These are phyloP conservation scores for Indri indri DNA, from an alignment of 2,113 vertebrate genomes.

Conservation along the genomic window DNA sequence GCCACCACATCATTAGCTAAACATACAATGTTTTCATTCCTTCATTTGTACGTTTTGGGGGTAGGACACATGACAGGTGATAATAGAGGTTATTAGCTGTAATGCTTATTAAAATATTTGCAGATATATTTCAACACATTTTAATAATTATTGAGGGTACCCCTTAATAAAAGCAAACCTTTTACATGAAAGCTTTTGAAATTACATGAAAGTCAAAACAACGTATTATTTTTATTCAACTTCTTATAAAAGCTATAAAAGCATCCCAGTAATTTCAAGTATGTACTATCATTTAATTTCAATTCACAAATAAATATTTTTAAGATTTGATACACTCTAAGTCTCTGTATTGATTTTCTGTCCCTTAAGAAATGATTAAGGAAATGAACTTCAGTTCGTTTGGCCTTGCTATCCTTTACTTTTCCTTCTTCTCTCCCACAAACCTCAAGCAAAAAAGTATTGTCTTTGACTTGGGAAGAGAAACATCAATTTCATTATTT, in stretches of 20 bases:
- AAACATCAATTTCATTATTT: not conserved
- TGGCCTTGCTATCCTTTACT: accelerated
- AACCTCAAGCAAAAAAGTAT: not conserved
- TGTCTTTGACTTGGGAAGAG: not conserved
- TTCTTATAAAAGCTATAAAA: not conserved
- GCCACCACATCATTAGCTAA: conserved; percentile 2
- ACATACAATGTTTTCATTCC: not conserved
- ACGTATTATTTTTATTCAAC: not conserved
- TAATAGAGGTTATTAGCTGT: conserved; percentile 34
- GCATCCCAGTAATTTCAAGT: not conserved
- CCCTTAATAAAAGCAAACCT: not conserved
- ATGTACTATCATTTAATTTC: not conserved
- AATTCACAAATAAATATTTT: conserved; percentile 19
- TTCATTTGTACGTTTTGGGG: not conserved
- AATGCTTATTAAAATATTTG: not conserved
- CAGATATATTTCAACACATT: conserved; percentile 34
- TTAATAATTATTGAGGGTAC: conserved; percentile 38
- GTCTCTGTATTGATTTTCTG: not conserved
- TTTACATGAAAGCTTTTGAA: not conserved
- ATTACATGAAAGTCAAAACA: conserved; percentile 20
- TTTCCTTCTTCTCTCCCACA: not conserved
- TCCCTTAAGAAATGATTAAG: not conserved
- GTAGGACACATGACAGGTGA: not conserved
- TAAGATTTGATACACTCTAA: not conserved
- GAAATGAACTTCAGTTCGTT: not conserved